Conservation (phyloP, 2,797 vertebrate genomes). For the Gambusia yucatana region DNA sequence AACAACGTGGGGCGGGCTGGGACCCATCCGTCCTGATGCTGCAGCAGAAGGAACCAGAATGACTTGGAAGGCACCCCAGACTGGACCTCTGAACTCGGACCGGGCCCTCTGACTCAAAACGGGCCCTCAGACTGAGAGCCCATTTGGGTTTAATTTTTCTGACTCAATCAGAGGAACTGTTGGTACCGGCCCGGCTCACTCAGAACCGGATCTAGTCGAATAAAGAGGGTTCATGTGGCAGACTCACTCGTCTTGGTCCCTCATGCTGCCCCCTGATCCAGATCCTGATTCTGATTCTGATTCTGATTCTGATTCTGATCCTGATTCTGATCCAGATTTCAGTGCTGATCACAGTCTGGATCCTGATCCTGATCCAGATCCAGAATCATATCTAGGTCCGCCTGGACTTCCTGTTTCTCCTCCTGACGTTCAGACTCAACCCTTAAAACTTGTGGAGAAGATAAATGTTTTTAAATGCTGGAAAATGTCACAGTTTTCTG, state of each 20-base stretch:
- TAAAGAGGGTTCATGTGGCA: neutral
- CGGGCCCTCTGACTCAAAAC: neutral
- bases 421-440: conserved; percentile 14
- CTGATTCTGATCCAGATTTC: neutral
- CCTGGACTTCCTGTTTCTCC: neutral
- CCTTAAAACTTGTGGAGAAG: conserved; percentile 8
- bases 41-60: neutral
- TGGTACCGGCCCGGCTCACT: conserved; percentile 53
- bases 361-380: neutral
- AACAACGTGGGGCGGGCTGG: neutral
- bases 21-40: neutral
- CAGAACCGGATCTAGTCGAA: conserved; percentile 23
- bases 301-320: neutral
- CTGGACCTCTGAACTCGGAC: conserved; percentile 1
- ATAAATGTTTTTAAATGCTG: conserved; percentile 13
- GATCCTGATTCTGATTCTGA: no score
- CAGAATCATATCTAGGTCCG: neutral
- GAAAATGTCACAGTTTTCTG: conserved; percentile 41
- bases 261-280: no score
- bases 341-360: no score
- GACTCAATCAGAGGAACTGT: conserved; percentile 55
- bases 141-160: conserved; percentile 49
- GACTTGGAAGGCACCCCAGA: conserved; percentile 33
- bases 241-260: no score
- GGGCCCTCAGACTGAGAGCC: no score